phyloP scores from a whole-genome alignment of 2,113 vertebrate species.

The Odontesthes bonariensis region DNA sequence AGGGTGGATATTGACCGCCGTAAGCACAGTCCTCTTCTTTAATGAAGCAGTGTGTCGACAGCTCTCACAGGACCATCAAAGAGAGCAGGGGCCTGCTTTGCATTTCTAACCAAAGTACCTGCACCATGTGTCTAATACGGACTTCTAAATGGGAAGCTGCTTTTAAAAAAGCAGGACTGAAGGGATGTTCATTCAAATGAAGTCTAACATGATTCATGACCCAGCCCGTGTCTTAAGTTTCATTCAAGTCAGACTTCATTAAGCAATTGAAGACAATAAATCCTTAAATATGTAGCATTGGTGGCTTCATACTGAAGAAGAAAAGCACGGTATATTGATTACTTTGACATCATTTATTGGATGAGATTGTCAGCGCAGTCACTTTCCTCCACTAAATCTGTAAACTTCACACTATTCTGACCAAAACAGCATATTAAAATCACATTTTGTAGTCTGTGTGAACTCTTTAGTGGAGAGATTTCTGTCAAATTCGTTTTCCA shows the following conservation, averaged over 20 bases:
- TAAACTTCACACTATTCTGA: no score
- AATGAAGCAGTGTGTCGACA: conserved; percentile 24
- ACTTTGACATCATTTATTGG: no score
- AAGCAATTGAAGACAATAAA: neutral
- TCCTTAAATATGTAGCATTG: neutral
- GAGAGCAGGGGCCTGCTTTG: conserved; percentile 24
- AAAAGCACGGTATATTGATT: no score
- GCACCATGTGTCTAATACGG: conserved; percentile 8
- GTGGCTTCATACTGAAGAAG: neutral
- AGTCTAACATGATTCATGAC: neutral
- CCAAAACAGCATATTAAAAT: no score
- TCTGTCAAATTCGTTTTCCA: no score
- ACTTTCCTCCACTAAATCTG: no score
- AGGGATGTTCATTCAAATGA: neutral
- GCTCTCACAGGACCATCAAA: conserved; percentile 17
- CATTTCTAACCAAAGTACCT: conserved; percentile 26
- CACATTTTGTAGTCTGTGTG: no score
- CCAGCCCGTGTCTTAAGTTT: neutral
- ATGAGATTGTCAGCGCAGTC: no score
- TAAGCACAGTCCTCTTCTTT: conserved; percentile 11
- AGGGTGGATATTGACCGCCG: conserved; percentile 9
- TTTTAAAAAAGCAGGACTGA: neutral
- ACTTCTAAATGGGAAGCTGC: neutral
- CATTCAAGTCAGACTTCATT: neutral
- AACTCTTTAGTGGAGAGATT: no score